Base-by-base conservation (phyloP, 2,113 vertebrate species). In the Tympanuchus pallidicinctus region DNA sequence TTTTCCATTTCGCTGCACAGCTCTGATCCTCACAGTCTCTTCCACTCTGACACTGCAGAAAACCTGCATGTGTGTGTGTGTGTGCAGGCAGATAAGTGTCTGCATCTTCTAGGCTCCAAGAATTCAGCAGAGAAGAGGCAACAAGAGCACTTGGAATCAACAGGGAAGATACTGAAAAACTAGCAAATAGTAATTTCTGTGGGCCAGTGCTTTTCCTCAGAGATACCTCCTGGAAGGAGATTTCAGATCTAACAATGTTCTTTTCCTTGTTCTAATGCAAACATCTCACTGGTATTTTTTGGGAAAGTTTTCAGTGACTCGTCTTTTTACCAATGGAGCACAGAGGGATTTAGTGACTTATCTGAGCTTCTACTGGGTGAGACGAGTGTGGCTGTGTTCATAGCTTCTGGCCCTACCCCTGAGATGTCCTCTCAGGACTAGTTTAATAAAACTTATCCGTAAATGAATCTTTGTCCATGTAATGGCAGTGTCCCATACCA, bases 1-100 rank as follows among this genome's bases (percentile, higher is more conserved):
- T 70, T 56, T 92, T 82, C 45, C 40, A 34, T 93, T 86, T 94
- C 89, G 14, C 69, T 91, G 40, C 18, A 36, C 40, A 38, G 50
- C 43, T 81, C 43, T 84, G 63, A 80, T 89, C 61, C 32, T 93
- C 64, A 48, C 12, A 15, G 43, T 24, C 11, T 65, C 32, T 78
- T 72, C 52, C 47, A 48, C 65, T 38, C 21, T 72, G 73, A 69
- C 18, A 19, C 2, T 82, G 14, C 27, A 61, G 45, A 5, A 79
- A 0, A 4, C 0, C 3, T 48, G 24, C 36, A 7, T n/a, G 48
- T 67, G 57, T 3, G 13, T 71, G 13, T 48, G 28, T 36, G 60
- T 28, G 34, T 64, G 21, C 38, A 24, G 78, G 90, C 80, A 89
- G n/a, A 65, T 79, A 47, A 3, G 11, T 28, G n/a, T 15, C 45